phyloP scores from a whole-genome alignment of 2,888 invertebrate species.

The Chrysodeixis includens region DNA sequence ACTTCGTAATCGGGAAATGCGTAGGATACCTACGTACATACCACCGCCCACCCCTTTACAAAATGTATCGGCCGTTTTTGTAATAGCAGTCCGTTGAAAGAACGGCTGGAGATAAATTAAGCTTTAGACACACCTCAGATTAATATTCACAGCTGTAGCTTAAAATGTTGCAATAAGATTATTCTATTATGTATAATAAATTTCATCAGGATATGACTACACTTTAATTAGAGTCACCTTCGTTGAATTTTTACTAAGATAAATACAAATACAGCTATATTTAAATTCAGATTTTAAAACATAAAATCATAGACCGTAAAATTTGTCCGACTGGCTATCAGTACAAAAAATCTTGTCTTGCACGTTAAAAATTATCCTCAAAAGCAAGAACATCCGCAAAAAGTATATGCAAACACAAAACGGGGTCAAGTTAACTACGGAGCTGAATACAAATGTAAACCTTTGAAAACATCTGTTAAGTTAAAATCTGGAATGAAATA shows the following conservation, averaged over 20 bases:
- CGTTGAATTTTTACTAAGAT: no score
- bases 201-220: no score
- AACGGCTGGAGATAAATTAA: slow-evolving; percentile 17
- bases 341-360: neutral
- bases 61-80: slow-evolving; percentile 35
- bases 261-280: no score
- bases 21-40: slow-evolving; percentile 61
- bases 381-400: slow-evolving; percentile 12
- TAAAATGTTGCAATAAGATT: neutral
- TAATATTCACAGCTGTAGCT: slow-evolving; percentile 26
- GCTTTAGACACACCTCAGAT: no score
- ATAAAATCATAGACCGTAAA: no score
- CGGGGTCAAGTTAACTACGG: slow-evolving; percentile 39
- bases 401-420: slow-evolving; percentile 20
- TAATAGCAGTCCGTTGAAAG: slow-evolving; percentile 20
- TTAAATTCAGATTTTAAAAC: no score
- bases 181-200: neutral
- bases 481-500: slow-evolving; percentile 11
- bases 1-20: slow-evolving; percentile 59
- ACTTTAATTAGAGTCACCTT: no score
- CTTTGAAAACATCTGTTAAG: slow-evolving; percentile 36
- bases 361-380: neutral
- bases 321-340: no score
- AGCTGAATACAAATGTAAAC: slow-evolving; percentile 14
- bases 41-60: slow-evolving; percentile 56